Percentiles rank a stretch among this genome's conserved stretches.
phyloP scores from a whole-genome alignment of 2,797 vertebrate species.

The Amblyopsis hoosieri region DNA sequence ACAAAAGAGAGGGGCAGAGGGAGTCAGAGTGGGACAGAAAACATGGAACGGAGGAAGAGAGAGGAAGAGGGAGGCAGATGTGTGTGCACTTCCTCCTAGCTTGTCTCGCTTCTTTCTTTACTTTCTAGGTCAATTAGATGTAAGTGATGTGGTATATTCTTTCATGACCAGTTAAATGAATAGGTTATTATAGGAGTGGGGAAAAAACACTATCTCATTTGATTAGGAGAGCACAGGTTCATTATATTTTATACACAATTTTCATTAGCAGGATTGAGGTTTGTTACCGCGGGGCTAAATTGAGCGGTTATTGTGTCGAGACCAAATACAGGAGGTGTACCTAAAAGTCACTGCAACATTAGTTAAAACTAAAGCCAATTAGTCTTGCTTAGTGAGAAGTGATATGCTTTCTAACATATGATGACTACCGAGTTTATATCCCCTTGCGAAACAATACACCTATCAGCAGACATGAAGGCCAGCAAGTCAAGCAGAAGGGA shows the following conservation, averaged over 20 bases:
- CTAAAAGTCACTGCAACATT: slow-evolving; percentile 88
- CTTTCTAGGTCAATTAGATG: slow-evolving; percentile 99
- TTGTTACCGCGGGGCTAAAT: slow-evolving; percentile 97
- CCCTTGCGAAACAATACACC: slow-evolving; percentile 96
- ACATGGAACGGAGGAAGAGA: slow-evolving; percentile 47
- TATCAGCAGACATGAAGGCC: slow-evolving; percentile 94
- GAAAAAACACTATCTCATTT: slow-evolving; percentile 90
- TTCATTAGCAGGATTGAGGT: slow-evolving; percentile 89
- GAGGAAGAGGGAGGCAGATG: slow-evolving; percentile 58
- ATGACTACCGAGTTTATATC: slow-evolving; percentile 95
- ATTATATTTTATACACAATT: slow-evolving; percentile 99
- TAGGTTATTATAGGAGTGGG: slow-evolving; percentile 88
- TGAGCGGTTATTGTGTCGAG: slow-evolving; percentile 90
- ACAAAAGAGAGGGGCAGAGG: neutral
- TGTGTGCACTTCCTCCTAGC: slow-evolving; percentile 69
- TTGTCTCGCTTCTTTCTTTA: slow-evolving; percentile 90
- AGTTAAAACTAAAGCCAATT: slow-evolving; percentile 98
- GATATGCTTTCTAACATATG: slow-evolving; percentile 91
- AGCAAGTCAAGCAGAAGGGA: slow-evolving; percentile 93
- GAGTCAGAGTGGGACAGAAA: slow-evolving; percentile 60
- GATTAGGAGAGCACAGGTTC: slow-evolving; percentile 97
- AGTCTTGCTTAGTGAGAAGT: slow-evolving; percentile 93
- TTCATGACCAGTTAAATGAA: slow-evolving; percentile 99
- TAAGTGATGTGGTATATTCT: slow-evolving; percentile 98
- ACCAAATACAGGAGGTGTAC: slow-evolving; percentile 92